Percentiles rank a stretch among this genome's conserved stretches.
Conservation (phyloP, 2,888 invertebrate species). For the Empis livida region DNA sequence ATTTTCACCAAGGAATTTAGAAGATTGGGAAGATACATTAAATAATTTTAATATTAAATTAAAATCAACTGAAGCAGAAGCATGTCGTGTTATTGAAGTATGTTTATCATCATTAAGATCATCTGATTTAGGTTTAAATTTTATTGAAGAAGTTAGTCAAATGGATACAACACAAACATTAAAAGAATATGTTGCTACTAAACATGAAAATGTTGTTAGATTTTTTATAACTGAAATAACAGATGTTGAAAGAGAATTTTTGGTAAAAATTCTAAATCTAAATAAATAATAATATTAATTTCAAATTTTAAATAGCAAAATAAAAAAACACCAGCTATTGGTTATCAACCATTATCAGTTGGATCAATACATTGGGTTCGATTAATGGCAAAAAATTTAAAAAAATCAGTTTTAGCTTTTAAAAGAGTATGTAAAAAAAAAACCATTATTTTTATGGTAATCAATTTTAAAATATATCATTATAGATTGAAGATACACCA, state of each 20-base stretch:
- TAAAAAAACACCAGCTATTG: constrained; percentile 24
- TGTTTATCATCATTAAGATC: constrained; percentile 70
- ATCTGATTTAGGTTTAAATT: constrained; percentile 68
- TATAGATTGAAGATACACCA: constrained; percentile 27
- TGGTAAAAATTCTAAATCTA: constrained; percentile 45
- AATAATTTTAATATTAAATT: constrained; percentile 65
- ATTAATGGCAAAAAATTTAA: constrained; percentile 63
- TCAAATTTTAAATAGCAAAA: constrained; percentile 8
- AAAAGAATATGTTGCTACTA: constrained; percentile 56
- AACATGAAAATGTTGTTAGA: constrained; percentile 72
- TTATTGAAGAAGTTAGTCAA: constrained; percentile 66
- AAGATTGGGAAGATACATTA: constrained; percentile 79
- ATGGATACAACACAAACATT: constrained; percentile 65
- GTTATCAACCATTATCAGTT: constrained; percentile 54
- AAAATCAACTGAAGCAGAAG: constrained; percentile 60
- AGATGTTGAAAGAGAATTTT: constrained; percentile 54
- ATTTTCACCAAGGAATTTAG: constrained; percentile 61
- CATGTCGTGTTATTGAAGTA: constrained; percentile 71
- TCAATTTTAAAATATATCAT: neutral
- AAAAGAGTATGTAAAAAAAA: constrained; percentile 43
- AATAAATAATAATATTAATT: neutral
- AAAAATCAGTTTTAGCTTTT: constrained; percentile 66
- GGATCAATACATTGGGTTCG: constrained; percentile 81
- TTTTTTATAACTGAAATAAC: constrained; percentile 77
- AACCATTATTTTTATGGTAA: neutral